Evolutionary conservation across 2,113 vertebrate species (phyloP).

Genomic region (Gobiocypris rarus): DNA sequence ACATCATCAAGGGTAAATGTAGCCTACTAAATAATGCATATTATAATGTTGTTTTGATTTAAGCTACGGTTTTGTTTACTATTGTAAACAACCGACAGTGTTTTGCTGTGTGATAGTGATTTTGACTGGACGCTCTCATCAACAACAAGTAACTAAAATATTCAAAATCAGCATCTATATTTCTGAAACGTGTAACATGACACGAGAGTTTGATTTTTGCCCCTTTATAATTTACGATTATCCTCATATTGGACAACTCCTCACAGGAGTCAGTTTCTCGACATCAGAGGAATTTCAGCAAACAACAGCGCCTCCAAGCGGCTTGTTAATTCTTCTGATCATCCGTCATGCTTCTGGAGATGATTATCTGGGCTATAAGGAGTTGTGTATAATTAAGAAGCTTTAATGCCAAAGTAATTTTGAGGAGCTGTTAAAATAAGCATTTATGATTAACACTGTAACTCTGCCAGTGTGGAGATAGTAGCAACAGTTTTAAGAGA

Average conservation of each 20-base stretch:
- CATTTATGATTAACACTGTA: conserved; percentile 42
- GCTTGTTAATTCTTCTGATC: background rate
- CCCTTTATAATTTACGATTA: background rate
- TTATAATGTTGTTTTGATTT: background rate
- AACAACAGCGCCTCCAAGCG: conserved; percentile 45
- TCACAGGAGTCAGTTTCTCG: background rate
- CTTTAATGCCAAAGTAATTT: conserved; percentile 59
- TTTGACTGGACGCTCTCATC: background rate
- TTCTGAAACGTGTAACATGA: background rate
- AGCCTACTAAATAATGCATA: background rate
- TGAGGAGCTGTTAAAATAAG: conserved; percentile 68
- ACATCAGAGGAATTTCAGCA: conserved; percentile 3
- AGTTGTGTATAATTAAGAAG: conserved; percentile 68
- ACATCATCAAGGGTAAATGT: background rate
- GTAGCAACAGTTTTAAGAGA: background rate
- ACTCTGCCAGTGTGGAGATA: background rate
- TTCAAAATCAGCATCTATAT: background rate
- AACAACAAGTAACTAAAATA: background rate
- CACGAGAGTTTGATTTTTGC: background rate
- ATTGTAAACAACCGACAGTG: background rate
- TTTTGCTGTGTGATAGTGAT: background rate
- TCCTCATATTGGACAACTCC: background rate
- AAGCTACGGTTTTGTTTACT: background rate
- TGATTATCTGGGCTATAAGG: conserved; percentile 54
- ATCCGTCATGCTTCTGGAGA: conserved; percentile 2